A percentile compares a stretch with the other conserved stretches of the same genome.
Evolutionary conservation across 1,140 invertebrate species (phyloP).

Genomic region (Camponotus floridanus): DNA sequence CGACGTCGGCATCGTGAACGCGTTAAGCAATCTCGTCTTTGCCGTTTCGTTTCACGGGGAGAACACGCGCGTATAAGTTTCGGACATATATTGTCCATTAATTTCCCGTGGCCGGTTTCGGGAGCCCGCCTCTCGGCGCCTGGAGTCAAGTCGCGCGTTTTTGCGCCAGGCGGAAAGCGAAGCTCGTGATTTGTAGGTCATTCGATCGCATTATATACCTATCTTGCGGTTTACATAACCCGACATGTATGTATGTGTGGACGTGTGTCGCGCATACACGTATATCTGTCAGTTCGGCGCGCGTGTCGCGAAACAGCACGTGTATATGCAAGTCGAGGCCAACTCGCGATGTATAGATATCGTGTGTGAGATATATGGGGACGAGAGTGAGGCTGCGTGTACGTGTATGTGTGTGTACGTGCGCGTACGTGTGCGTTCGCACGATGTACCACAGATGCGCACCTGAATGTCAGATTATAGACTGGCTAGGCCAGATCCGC

Average conservation of each 20-base stretch:
- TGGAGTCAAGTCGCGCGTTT: conserved; percentile 65
- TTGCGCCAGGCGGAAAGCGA: conserved; percentile 74
- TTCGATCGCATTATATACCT: conserved; percentile 77
- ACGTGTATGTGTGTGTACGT: conserved; percentile 5
- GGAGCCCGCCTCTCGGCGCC: not conserved
- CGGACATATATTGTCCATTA: conserved; percentile 1
- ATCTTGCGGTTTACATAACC: conserved; percentile 76
- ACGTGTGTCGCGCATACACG: no score
- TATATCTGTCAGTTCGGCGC: not conserved
- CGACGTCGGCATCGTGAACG: not conserved
- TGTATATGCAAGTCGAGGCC: not conserved
- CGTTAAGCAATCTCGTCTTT: conserved; percentile 25
- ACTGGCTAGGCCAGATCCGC: conserved; percentile 50
- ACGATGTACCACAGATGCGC: conserved; percentile 30
- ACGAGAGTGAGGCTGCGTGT: not conserved
- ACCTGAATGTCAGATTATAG: conserved; percentile 68
- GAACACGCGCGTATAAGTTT: not conserved
- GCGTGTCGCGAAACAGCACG: not conserved
- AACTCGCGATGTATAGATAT: not conserved
- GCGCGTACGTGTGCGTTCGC: not conserved
- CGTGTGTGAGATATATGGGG: no score
- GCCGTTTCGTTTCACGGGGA: not conserved
- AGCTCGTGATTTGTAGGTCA: conserved; percentile 82
- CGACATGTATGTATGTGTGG: not conserved
- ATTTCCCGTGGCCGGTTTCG: not conserved